Conservation (phyloP, 2,113 vertebrate genomes). For the Glaucidium brasilianum region DNA sequence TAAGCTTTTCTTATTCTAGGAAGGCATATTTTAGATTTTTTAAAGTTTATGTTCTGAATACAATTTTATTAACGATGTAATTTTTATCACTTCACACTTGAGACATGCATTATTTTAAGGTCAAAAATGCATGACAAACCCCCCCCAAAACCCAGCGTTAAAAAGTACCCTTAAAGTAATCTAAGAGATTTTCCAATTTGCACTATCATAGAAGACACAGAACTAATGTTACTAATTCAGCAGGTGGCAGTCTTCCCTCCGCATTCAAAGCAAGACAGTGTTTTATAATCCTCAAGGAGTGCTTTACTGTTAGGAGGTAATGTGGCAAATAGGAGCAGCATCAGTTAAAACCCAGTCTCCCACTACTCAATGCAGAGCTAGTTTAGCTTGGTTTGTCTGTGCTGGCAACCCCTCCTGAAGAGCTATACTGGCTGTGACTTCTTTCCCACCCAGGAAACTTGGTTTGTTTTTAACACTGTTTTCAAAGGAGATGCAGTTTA, state of each 20-base stretch:
- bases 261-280: not conserved
- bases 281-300: not conserved
- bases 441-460: not conserved
- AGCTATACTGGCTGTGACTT: not conserved
- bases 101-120: not conserved
- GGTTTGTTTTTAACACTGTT: not conserved
- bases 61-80: accelerated
- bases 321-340: not conserved
- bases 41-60: not conserved
- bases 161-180: not conserved
- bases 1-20: not conserved
- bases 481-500: not conserved
- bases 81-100: not conserved
- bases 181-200: not conserved
- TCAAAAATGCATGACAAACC: not conserved
- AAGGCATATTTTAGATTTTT: not conserved
- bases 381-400: not conserved
- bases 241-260: conserved; percentile 55
- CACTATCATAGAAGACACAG: not conserved
- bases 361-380: not conserved
- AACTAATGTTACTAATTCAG: not conserved
- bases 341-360: not conserved
- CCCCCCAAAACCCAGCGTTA: not conserved
- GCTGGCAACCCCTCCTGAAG: not conserved
- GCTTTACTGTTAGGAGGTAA: not conserved